Conservation (phyloP, 2,888 invertebrate species). For the Chrysolina americana region DNA sequence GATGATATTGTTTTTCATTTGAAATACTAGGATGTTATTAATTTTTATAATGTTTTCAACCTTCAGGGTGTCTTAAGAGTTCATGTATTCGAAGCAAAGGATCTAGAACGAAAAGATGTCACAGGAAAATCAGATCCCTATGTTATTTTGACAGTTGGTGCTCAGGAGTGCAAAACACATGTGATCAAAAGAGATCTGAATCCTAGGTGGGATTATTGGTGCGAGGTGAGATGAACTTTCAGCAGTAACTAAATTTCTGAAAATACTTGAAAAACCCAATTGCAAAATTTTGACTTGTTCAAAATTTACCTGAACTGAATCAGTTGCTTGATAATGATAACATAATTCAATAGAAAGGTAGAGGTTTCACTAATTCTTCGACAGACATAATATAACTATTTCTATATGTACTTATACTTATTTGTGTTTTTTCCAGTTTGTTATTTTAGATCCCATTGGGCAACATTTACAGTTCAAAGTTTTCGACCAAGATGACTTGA, state of each 20-base stretch:
- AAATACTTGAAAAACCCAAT: neutral
- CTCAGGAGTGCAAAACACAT: conserved; percentile 91
- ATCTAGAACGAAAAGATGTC: conserved; percentile 95
- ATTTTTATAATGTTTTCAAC: neutral
- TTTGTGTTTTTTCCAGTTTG: conserved; percentile 56
- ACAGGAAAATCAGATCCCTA: conserved; percentile 97
- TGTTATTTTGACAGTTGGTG: conserved; percentile 89
- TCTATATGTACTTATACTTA: too few relatives aligned
- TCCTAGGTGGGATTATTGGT: conserved; percentile 97
- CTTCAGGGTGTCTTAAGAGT: conserved; percentile 91
- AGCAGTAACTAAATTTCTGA: neutral
- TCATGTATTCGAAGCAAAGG: conserved; percentile 92
- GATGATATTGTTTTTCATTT: too few relatives aligned
- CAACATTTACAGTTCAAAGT: conserved; percentile 61
- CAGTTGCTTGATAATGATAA: too few relatives aligned
- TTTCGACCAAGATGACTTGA: conserved; percentile 61
- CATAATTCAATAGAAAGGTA: too few relatives aligned
- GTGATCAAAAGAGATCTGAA: conserved; percentile 92
- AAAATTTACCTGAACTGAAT: too few relatives aligned
- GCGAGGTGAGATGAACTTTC: conserved; percentile 80
- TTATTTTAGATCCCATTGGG: conserved; percentile 61
- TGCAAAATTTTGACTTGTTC: neutral
- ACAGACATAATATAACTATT: too few relatives aligned
- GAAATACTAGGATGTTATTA: too few relatives aligned
- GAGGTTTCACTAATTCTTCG: too few relatives aligned